phyloP scores from a whole-genome alignment of 2,113 vertebrate species.

The Saguinus midas region DNA sequence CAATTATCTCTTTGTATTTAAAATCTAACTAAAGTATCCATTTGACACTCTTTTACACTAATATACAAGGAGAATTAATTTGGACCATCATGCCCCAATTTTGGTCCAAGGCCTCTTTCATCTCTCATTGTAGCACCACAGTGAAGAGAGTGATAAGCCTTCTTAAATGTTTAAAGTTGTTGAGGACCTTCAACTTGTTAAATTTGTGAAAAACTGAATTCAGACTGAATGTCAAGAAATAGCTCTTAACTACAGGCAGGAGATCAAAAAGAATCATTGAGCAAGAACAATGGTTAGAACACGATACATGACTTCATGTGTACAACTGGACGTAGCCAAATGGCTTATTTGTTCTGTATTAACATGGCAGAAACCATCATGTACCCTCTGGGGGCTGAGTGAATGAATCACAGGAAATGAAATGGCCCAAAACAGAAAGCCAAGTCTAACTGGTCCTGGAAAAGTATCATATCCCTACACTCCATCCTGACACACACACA shows the following conservation, averaged over 20 bases:
- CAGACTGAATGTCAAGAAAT: neutral
- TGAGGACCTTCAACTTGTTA: neutral
- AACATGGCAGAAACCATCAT: neutral
- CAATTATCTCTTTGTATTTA: neutral
- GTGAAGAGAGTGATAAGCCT: neutral
- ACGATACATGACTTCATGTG: neutral
- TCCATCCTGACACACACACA: neutral
- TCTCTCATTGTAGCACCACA: neutral
- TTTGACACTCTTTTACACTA: neutral
- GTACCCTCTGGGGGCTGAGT: neutral
- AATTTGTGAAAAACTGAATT: neutral
- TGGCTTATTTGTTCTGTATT: neutral
- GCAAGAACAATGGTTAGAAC: neutral
- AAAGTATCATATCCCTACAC: too few species aligned
- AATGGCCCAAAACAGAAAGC: neutral
- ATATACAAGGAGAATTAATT: neutral
- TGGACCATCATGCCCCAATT: neutral
- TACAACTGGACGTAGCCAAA: neutral
- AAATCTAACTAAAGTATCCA: neutral
- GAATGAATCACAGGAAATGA: neutral
- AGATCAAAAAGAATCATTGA: neutral
- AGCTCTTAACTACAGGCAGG: neutral
- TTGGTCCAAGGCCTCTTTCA: neutral
- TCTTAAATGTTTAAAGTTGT: neutral
- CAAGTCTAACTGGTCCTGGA: neutral